Conservation (phyloP, 2,888 invertebrate species). For the Euproctis similis region DNA sequence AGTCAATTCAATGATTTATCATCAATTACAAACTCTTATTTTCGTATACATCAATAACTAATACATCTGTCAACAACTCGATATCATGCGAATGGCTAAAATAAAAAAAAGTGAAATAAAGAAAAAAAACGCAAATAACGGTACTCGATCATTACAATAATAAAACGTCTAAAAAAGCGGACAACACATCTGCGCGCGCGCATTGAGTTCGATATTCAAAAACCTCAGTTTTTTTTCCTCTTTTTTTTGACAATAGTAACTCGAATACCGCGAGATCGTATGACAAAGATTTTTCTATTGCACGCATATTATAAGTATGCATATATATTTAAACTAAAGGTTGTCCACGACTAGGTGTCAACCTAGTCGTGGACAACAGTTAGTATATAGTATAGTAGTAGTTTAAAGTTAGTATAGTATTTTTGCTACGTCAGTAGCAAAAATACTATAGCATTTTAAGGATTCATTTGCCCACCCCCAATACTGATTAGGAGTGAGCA, state of each 20-base stretch:
- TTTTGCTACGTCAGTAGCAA: no score
- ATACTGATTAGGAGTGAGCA: no score
- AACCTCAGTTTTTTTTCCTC: slow-evolving; percentile 38
- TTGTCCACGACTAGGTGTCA: no score
- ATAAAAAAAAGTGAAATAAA: slow-evolving; percentile 28
- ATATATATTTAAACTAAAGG: not conserved
- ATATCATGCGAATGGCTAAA: slow-evolving; percentile 27
- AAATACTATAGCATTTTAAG: no score
- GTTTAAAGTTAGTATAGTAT: no score
- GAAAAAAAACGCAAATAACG: slow-evolving; percentile 36
- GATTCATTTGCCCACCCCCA: no score
- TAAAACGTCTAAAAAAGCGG: slow-evolving; percentile 57
- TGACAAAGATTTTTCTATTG: slow-evolving; percentile 34
- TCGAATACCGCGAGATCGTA: slow-evolving; percentile 45
- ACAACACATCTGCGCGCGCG: slow-evolving; percentile 61
- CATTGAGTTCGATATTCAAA: slow-evolving; percentile 54
- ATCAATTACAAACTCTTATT: slow-evolving; percentile 20
- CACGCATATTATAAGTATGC: not conserved
- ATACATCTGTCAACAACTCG: slow-evolving; percentile 45
- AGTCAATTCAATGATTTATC: slow-evolving; percentile 5
- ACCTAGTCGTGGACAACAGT: no score
- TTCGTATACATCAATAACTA: no score
- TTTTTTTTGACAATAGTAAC: slow-evolving; percentile 54
- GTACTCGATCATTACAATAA: slow-evolving; percentile 50
- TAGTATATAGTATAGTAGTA: no score